phyloP scores from a whole-genome alignment of 2,113 vertebrate genomes.

The Gymnarchus niloticus region DNA sequence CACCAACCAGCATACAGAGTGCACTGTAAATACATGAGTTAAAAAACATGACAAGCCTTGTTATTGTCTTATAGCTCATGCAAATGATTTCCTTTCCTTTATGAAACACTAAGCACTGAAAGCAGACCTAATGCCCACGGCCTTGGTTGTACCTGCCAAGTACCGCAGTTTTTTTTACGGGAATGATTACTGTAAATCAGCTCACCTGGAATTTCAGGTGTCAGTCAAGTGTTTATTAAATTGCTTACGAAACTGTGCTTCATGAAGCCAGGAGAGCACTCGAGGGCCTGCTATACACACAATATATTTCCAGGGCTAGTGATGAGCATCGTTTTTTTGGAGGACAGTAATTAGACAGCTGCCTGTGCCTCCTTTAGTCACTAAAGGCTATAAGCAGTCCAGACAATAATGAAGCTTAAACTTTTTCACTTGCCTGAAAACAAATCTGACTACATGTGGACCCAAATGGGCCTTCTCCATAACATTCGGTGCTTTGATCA shows the following conservation, averaged over 20 bases:
- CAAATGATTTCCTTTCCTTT: constrained; percentile 1
- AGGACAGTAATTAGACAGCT: neutral
- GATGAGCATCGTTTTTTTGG: neutral
- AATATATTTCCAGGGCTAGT: neutral
- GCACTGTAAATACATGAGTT: neutral
- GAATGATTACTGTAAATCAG: neutral
- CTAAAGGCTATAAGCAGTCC: neutral
- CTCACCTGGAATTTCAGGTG: neutral
- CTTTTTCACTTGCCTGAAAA: neutral
- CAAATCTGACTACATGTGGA: neutral
- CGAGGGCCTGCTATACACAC: neutral
- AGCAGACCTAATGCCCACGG: no score
- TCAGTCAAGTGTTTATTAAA: constrained; percentile 2
- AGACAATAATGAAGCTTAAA: neutral
- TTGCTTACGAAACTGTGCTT: neutral
- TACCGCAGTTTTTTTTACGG: neutral
- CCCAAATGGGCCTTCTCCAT: neutral
- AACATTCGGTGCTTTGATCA: neutral
- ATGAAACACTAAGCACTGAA: neutral
- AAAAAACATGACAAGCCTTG: neutral
- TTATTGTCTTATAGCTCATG: neutral
- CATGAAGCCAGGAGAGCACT: neutral
- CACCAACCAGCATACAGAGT: neutral
- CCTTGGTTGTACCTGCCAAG: neutral
- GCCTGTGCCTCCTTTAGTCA: neutral